These are phyloP conservation scores for Paramormyrops hopkinsi DNA, from an alignment of 2,797 vertebrate species.

Conservation along the genomic window DNA sequence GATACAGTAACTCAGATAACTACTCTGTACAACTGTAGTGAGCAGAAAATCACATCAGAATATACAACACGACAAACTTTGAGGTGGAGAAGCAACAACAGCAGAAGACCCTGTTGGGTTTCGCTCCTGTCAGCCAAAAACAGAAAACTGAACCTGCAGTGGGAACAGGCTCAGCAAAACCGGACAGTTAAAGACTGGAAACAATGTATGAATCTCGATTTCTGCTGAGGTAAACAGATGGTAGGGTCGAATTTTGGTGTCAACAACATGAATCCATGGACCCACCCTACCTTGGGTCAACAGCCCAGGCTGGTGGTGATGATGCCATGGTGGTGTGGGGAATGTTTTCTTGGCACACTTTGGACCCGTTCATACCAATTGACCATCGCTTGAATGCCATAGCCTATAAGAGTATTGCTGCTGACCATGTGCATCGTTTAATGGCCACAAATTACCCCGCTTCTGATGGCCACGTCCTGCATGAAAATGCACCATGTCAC, in stretches of 20 bases:
- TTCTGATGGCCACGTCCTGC: constrained; percentile 37
- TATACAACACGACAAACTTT: background rate
- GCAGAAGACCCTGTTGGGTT: background rate
- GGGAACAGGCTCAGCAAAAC: background rate
- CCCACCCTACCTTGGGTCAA: background rate
- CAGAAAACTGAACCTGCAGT: background rate
- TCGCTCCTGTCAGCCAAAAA: background rate
- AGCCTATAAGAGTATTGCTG: background rate
- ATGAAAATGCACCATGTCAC: constrained; percentile 32
- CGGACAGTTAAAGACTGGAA: background rate
- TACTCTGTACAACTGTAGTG: background rate
- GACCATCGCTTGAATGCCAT: background rate
- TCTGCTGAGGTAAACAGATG: background rate
- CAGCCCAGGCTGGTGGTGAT: background rate
- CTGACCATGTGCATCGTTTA: background rate
- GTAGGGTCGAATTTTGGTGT: background rate
- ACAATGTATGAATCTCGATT: background rate
- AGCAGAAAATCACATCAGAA: background rate
- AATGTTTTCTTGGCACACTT: background rate
- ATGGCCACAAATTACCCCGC: constrained; percentile 2
- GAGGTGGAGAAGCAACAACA: background rate
- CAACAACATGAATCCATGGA: background rate
- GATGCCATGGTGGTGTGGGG: background rate
- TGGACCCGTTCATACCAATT: background rate
- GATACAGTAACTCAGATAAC: background rate